A percentile compares a stretch with the other conserved stretches of the same genome.
phyloP scores from a whole-genome alignment of 2,797 vertebrate species.

The Podargus strigoides region DNA sequence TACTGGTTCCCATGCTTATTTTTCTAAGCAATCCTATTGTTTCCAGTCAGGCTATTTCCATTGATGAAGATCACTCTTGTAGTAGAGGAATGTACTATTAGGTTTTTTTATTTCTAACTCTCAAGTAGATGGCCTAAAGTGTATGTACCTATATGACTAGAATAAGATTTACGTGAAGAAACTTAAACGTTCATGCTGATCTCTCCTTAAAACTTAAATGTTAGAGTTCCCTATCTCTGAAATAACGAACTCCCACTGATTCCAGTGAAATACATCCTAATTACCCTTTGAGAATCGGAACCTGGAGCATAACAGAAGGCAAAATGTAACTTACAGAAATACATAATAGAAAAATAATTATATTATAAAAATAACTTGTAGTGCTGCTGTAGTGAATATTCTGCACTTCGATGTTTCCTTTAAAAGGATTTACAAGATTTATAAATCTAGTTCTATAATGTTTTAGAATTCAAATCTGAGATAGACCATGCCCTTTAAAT shows the following conservation, averaged over 20 bases:
- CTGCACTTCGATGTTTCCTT: not conserved
- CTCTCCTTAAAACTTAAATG: constrained; percentile 4
- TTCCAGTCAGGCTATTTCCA: not conserved
- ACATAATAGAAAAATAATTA: not conserved
- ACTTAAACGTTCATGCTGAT: not conserved
- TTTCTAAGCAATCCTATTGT: not conserved
- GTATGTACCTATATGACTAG: not conserved
- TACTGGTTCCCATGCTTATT: not conserved
- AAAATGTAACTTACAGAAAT: constrained; percentile 18
- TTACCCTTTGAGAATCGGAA: not conserved
- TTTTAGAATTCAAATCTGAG: not conserved
- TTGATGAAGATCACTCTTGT: not conserved
- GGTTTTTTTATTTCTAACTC: not conserved
- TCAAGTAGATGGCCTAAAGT: not conserved
- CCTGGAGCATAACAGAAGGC: not conserved
- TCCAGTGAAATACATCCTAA: constrained; percentile 28
- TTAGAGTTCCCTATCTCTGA: not conserved
- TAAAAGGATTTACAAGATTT: not conserved
- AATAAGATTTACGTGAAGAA: not conserved
- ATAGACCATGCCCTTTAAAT: not conserved
- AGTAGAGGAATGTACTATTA: not conserved
- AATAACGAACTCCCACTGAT: constrained; percentile 6
- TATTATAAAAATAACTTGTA: not conserved
- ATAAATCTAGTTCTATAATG: not conserved
- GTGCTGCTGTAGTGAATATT: not conserved